These are phyloP conservation scores for Calameuta pallipes DNA, from an alignment of 2,888 invertebrate genomes.

Conservation along the genomic window DNA sequence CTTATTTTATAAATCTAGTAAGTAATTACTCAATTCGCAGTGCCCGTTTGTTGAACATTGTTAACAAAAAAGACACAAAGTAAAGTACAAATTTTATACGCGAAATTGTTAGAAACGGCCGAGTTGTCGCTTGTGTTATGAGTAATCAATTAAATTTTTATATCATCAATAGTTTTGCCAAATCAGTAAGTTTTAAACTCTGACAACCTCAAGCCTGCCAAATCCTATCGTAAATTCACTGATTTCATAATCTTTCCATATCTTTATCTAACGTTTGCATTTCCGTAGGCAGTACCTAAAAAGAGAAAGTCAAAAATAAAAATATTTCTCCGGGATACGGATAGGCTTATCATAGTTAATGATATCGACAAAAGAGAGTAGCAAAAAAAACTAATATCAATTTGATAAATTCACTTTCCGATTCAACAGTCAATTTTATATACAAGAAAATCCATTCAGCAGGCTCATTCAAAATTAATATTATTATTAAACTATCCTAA, in stretches of 20 bases:
- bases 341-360: neutral
- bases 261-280: neutral
- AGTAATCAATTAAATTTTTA: neutral
- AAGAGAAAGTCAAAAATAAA: too few relatives aligned
- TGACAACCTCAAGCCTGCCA: neutral
- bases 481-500: slow-evolving; percentile 12
- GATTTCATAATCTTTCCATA: neutral
- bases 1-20: neutral
- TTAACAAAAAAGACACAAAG: neutral
- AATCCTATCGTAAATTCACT: neutral
- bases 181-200: neutral
- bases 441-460: slow-evolving; percentile 19
- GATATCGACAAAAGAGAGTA: neutral
- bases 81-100: neutral
- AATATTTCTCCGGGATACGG: neutral
- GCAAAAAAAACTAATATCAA: neutral
- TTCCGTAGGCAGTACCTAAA: neutral
- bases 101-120: neutral
- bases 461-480: slow-evolving; percentile 13
- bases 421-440: slow-evolving; percentile 7
- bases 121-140: neutral
- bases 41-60: neutral
- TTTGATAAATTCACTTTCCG: neutral
- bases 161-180: neutral
- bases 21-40: neutral